Percentiles rank a stretch among this genome's conserved stretches.
Conservation (phyloP, 2,888 invertebrate species). For the Cacoxenus indagator region DNA sequence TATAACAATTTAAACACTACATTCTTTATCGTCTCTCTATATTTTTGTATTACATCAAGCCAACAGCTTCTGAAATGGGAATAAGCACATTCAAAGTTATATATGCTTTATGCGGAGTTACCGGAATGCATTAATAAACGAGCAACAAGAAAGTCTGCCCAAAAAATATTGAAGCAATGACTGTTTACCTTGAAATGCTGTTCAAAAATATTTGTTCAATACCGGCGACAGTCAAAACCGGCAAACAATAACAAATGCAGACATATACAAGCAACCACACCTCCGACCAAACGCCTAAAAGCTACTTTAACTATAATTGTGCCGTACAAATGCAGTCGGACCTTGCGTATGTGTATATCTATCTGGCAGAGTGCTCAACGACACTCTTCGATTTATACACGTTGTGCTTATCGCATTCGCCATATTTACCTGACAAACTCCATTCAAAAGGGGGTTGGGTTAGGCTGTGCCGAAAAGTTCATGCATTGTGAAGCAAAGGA, state of each 20-base stretch:
- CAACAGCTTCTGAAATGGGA: no score
- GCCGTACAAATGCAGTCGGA: neutral
- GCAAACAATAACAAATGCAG: neutral
- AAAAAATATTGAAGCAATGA: no score
- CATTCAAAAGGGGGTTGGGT: neutral
- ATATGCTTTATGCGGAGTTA: no score
- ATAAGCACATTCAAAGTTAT: no score
- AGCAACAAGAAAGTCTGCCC: no score
- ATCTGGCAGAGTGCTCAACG: neutral
- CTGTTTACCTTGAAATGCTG: constrained; percentile 1
- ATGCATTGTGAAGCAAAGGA: neutral
- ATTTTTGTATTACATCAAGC: no score
- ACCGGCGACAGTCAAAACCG: neutral
- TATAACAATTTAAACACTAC: no score
- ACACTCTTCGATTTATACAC: neutral
- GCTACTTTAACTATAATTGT: neutral
- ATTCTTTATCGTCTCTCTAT: no score
- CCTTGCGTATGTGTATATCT: neutral
- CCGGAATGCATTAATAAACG: no score
- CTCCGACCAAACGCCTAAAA: neutral
- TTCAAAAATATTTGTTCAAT: neutral
- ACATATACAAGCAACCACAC: no score
- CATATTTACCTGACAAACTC: constrained; percentile 5
- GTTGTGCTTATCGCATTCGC: neutral
- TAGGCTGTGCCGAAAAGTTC: neutral